Base-by-base conservation (phyloP, 2,888 invertebrate species). In the Spialia ferax region DNA sequence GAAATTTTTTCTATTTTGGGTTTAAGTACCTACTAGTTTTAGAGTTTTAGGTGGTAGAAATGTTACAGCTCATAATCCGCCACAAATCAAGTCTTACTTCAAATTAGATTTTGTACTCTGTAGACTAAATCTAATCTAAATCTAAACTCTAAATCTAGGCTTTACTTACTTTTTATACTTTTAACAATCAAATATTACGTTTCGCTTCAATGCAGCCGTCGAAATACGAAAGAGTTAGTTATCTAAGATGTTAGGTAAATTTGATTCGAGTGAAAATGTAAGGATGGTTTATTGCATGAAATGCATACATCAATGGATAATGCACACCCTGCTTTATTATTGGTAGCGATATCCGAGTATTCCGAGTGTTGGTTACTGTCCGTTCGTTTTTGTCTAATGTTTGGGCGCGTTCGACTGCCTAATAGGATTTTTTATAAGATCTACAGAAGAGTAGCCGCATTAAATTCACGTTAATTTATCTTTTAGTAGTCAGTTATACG, bases 381-480 rank as follows among this genome's bases (percentile, higher is more conserved):
- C 79, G 79, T 72, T 72, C 70, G 77, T 84, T 87, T 87, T 87
- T 89, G 84, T 89, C 77, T 84, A 82, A 84, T 85, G 82, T 86
- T 88, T 83, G 83, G 81, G 77, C 72, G 84, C 86, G 78, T 78
- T 86, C 84, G 80, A 76, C 76, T 83, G 84, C 62, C 83, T 91
- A 91, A 91, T 91, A 90, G 83, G 88, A 85, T 88, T 89, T 91
- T 91, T 91, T 77, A 76, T 74, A 73, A 71, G 78, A 65, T 59
- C 82, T 81, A 77, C 76, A 74, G 73, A 79, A 74, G 77, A 83
- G 84, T 83, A 86, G 84, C 79, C 72, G 79, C 82, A 86, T 87
- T 86, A 86, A 89, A 84, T 83, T 85, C 83, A 84, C 82, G 84
- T 87, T 88, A 87, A 86, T 87, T 83, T 78, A 84, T 83, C 81